phyloP scores from a whole-genome alignment of 2,113 vertebrate genomes.

The Anoura caudifer region DNA sequence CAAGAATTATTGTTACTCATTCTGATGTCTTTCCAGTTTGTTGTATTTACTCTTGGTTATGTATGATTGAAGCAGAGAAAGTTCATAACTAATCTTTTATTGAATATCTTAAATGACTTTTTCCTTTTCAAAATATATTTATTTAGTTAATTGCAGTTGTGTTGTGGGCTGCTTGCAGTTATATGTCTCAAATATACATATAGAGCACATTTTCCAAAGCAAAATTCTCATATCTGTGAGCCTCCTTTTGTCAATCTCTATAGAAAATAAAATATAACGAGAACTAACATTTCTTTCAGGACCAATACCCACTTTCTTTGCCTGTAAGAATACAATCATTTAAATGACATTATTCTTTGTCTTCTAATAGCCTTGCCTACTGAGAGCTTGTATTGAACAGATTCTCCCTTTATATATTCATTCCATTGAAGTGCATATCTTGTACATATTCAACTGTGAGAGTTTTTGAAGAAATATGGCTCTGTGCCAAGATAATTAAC shows the following conservation, averaged over 20 bases:
- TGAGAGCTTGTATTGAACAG: neutral
- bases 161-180: neutral
- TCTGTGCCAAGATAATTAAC: slow-evolving; percentile 6
- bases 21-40: neutral
- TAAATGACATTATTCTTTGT: neutral
- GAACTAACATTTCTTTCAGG: neutral
- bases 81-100: neutral
- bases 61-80: neutral
- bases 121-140: neutral
- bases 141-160: neutral
- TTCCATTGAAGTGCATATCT: neutral
- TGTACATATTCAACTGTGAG: neutral
- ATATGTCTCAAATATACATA: neutral
- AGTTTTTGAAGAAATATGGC: neutral
- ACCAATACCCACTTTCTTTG: neutral
- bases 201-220: neutral
- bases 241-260: neutral
- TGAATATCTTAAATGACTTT: neutral
- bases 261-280: neutral
- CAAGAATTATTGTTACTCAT: neutral
- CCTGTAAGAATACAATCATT: neutral
- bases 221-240: neutral
- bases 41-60: neutral
- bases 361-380: neutral
- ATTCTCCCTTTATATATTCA: neutral